Base-by-base conservation (phyloP, 35 echinoderm and acorn worm species). In the Stichopus chloronotus region DNA sequence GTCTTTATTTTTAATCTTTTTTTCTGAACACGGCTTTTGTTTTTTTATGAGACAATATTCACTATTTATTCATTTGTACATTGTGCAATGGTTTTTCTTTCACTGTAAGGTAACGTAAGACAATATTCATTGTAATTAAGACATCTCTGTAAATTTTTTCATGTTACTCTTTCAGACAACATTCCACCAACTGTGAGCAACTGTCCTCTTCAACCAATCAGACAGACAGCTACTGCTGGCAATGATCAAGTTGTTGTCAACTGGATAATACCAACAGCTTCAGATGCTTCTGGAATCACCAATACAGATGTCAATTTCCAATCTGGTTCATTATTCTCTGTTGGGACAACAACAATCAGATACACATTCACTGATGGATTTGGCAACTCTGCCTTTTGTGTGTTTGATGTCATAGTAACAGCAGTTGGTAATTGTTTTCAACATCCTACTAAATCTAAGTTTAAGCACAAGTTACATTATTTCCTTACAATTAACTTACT, bases 251-350 rank as follows among this genome's bases (percentile, higher is more conserved):
- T 88, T 63, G 11, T 22, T 9, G 86, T 88, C 19, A 88, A 55
- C n/a, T 88, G 55, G 55, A 88, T 57, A 63, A 59, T 57, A 88
- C 86, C 86, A 19, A 88, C 86, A 88, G 86, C 86, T 7, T 65
- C 86, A 22, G 86, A 88, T 69, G 19, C 12, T 19, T 88, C 86
- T 23, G 86, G 86, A 23, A 52, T 69, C 58, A 60, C 58, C 12
- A 60, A 12, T 60, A 79, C 22, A 52, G 22, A 30, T 10, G 24
- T 53, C 5, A 43, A 24, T 43, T 25, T 53, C 23, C 78, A 80
- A 6, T 30, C 78, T 7, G 78, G 83, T 5, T 14, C 52, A 5
- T 57, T 57, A 14, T 86, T 86, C 54, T 55, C 83, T 9, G 8
- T 17, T 86, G 83, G 83, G 4, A 86, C 58, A 7, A 86, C 83